phyloP scores from a whole-genome alignment of 2,113 vertebrate genomes.

The Dryoscopus gambensis region DNA sequence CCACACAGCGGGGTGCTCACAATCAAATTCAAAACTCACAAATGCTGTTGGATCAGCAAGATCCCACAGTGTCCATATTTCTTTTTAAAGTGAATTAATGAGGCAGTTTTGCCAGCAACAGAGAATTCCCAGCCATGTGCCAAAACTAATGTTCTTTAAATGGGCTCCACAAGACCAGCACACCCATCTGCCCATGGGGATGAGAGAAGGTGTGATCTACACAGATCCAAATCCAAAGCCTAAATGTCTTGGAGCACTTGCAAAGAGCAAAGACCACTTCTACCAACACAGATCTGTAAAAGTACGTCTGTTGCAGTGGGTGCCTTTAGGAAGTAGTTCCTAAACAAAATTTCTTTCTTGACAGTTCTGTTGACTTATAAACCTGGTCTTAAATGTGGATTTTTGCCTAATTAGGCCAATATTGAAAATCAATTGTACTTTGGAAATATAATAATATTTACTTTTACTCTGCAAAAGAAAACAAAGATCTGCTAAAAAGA shows the following conservation, averaged over 20 bases:
- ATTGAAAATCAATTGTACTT: not conserved
- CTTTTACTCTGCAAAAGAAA: not conserved
- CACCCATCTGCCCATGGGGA: rapidly evolving
- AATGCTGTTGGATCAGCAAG: not conserved
- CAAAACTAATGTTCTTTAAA: not conserved
- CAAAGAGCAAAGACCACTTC: not conserved
- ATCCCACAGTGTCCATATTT: not conserved
- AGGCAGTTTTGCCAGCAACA: not conserved
- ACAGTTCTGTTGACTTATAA: not conserved
- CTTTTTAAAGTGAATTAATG: not conserved
- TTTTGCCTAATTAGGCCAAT: not conserved
- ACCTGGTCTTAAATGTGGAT: not conserved
- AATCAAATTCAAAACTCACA: not conserved
- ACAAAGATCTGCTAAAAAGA: not conserved
- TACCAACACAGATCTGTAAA: not conserved
- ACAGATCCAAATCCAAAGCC: not conserved
- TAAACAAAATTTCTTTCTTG: not conserved
- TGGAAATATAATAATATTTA: not conserved
- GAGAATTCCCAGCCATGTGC: not conserved
- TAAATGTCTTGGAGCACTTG: not conserved
- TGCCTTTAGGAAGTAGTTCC: not conserved
- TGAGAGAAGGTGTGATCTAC: not conserved
- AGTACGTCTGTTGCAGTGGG: not conserved
- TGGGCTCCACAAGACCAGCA: not conserved
- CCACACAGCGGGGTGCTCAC: not conserved